These are phyloP conservation scores for Cardinalis cardinalis DNA, from an alignment of 2,113 vertebrate genomes.

Conservation along the genomic window DNA sequence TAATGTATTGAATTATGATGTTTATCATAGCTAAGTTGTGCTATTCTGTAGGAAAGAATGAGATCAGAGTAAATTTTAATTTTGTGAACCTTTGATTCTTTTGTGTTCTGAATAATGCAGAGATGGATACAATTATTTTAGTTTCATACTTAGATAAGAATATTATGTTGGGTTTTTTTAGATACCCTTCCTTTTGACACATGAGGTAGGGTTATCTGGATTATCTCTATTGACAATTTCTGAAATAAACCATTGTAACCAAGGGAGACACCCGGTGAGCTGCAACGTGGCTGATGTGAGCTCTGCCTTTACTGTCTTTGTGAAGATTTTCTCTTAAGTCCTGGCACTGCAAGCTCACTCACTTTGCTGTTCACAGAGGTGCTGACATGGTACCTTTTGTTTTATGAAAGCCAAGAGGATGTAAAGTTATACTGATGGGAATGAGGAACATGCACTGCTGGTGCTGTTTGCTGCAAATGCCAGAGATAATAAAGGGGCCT, in stretches of 20 bases:
- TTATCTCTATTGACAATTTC: neutral
- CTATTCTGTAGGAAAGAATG: neutral
- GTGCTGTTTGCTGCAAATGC: neutral
- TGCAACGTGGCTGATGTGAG: neutral
- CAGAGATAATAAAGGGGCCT: neutral
- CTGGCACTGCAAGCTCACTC: neutral
- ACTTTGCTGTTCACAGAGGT: neutral
- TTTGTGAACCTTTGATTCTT: neutral
- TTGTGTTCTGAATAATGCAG: neutral
- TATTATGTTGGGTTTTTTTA: neutral
- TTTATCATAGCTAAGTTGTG: neutral
- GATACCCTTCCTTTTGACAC: neutral
- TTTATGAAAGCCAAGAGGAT: neutral
- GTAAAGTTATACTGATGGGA: neutral
- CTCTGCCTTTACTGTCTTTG: neutral
- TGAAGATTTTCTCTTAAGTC: neutral
- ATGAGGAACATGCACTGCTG: rapidly evolving
- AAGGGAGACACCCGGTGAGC: neutral
- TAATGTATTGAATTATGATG: neutral
- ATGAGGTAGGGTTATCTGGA: neutral
- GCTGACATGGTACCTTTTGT: neutral
- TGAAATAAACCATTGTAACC: neutral
- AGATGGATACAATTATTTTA: neutral
- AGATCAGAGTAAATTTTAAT: constrained; percentile 8
- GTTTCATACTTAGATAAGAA: neutral